These are phyloP conservation scores for Corythaeola cristata DNA, from an alignment of 2,113 vertebrate species.

Conservation along the genomic window DNA sequence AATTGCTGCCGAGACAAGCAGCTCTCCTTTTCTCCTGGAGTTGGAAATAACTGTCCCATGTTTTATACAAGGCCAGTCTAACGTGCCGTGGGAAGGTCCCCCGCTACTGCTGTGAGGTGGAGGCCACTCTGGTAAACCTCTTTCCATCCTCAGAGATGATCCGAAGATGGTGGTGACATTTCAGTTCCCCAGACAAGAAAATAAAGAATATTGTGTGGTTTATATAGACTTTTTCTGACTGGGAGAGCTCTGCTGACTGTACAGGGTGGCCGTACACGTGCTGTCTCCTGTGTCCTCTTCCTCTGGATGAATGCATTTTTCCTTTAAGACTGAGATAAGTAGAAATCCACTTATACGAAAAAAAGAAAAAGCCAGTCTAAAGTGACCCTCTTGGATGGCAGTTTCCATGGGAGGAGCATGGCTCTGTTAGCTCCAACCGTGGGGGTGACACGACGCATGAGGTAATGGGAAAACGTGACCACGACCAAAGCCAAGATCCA, in stretches of 20 bases:
- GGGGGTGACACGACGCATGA: background rate
- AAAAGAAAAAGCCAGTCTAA: accelerated
- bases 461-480: constrained; percentile 33
- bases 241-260: background rate
- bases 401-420: background rate
- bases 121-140: background rate
- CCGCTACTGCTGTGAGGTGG: accelerated
- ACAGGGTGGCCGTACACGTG: background rate
- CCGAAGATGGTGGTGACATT: background rate
- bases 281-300: accelerated
- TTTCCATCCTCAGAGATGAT: background rate
- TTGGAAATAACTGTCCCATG: accelerated
- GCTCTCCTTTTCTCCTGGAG: background rate
- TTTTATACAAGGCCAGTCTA: accelerated
- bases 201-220: accelerated
- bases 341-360: background rate
- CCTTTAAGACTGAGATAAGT: background rate
- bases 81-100: background rate
- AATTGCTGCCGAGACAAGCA: background rate
- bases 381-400: background rate
- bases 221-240: accelerated
- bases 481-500: background rate
- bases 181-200: background rate
- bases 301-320: background rate
- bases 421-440: background rate